Percentiles rank a stretch among this genome's conserved stretches.
Conservation (phyloP, 2,113 vertebrate genomes). For the Emydocephalus ijimae region DNA sequence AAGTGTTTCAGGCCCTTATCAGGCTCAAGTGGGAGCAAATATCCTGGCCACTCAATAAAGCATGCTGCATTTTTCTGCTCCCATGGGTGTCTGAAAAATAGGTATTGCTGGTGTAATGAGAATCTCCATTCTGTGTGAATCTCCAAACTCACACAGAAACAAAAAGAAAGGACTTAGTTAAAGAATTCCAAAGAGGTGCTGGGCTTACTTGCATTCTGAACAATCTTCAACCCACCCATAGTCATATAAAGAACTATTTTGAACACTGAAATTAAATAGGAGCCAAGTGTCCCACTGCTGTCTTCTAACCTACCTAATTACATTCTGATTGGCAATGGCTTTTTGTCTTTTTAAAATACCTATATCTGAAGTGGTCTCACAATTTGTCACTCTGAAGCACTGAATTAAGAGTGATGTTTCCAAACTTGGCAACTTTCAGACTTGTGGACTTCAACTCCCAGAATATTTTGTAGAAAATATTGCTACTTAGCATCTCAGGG, state of each 20-base stretch:
- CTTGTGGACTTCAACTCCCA: too few species aligned
- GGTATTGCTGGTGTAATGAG: not conserved
- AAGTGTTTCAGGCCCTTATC: not conserved
- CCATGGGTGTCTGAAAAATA: not conserved
- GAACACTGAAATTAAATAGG: not conserved
- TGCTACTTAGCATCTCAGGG: not conserved
- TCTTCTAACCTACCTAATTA: not conserved
- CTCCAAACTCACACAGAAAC: not conserved
- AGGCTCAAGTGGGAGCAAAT: not conserved
- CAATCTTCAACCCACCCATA: not conserved
- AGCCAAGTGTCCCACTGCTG: not conserved
- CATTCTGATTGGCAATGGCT: not conserved
- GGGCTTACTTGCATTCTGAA: not conserved
- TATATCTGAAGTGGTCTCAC: not conserved
- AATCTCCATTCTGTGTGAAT: not conserved
- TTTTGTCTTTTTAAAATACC: not conserved
- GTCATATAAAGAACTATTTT: not conserved
- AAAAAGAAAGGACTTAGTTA: not conserved
- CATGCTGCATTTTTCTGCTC: not conserved
- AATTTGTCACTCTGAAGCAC: not conserved
- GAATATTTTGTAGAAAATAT: not conserved
- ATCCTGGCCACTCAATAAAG: not conserved
- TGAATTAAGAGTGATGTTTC: not conserved
- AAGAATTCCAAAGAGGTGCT: not conserved
- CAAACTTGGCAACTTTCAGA: too few species aligned